These are phyloP conservation scores for Origma solitaria DNA, from an alignment of 2,113 vertebrate genomes.

Conservation along the genomic window DNA sequence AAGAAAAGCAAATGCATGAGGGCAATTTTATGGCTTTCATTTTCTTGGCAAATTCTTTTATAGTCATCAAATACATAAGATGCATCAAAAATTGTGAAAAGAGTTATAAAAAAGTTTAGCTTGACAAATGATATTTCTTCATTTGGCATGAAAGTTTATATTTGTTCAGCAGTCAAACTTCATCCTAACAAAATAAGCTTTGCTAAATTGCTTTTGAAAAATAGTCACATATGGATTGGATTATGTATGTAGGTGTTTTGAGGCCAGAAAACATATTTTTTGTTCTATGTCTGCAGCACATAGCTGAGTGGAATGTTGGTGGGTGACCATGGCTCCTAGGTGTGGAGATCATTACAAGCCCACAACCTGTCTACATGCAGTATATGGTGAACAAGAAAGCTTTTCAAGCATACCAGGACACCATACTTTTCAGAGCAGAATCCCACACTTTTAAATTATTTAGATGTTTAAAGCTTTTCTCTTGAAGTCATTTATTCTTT, in stretches of 20 bases:
- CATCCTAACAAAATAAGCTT: slow-evolving; percentile 34
- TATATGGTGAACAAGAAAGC: not conserved
- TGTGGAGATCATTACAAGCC: slow-evolving; percentile 11
- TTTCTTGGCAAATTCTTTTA: slow-evolving; percentile 30
- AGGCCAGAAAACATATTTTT: slow-evolving; percentile 49
- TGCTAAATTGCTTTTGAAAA: slow-evolving; percentile 33
- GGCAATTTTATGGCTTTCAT: slow-evolving; percentile 23
- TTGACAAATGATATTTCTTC: slow-evolving; percentile 30
- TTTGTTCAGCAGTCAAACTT: slow-evolving; percentile 26
- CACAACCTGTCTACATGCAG: not conserved
- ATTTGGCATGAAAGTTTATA: slow-evolving; percentile 15
- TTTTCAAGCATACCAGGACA: not conserved
- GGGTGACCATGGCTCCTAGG: not conserved
- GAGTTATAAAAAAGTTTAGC: slow-evolving; percentile 11
- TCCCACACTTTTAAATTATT: not conserved
- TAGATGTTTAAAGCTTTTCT: not conserved
- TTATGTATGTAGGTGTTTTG: slow-evolving; percentile 43
- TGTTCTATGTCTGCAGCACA: slow-evolving; percentile 32
- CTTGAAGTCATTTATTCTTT: not conserved
- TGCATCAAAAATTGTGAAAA: not conserved
- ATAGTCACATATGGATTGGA: slow-evolving; percentile 26
- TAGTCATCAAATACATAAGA: not conserved
- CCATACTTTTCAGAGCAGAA: not conserved
- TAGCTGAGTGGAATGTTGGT: not conserved
- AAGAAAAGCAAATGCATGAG: slow-evolving; percentile 13